Percentiles rank a stretch among this genome's conserved stretches.
Evolutionary conservation across 2,888 invertebrate species (phyloP).

Genomic region (Agrochola macilenta): DNA sequence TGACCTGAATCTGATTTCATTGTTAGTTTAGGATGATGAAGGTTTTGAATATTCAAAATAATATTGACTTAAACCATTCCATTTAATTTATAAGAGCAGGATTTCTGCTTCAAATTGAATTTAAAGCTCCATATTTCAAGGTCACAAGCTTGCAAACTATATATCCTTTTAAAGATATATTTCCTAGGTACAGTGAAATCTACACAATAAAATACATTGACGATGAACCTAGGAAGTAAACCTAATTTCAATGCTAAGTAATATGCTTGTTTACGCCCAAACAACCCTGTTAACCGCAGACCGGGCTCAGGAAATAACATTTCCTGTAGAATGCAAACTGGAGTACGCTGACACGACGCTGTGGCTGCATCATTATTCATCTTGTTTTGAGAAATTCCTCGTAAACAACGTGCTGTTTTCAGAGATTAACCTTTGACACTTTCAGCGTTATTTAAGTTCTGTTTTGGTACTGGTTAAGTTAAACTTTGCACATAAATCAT

Average conservation of each 20-base stretch:
- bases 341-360: constrained; percentile 21
- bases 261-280: constrained; percentile 27
- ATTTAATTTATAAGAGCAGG: background rate
- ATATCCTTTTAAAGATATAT: background rate
- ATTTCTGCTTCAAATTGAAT: background rate
- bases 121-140: background rate
- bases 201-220: background rate
- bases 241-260: constrained; percentile 19
- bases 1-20: background rate
- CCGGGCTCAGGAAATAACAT: constrained; percentile 52
- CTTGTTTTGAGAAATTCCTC: constrained; percentile 41
- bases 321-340: constrained; percentile 50
- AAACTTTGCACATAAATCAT: constrained; percentile 15
- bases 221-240: constrained; percentile 2
- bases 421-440: constrained; percentile 17
- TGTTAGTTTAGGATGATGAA: constrained; percentile 23
- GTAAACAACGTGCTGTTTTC: constrained; percentile 34
- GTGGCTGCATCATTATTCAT: constrained; percentile 32
- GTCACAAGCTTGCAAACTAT: background rate
- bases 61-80: background rate
- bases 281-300: constrained; percentile 25
- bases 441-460: constrained; percentile 16
- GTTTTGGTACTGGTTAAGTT: background rate
- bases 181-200: background rate
- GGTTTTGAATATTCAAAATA: constrained; percentile 13